Evolutionary conservation across 1,140 invertebrate species (phyloP), one percentile per base, ranked within the genome.

Genomic region (Chironomus tepperi): DNA sequence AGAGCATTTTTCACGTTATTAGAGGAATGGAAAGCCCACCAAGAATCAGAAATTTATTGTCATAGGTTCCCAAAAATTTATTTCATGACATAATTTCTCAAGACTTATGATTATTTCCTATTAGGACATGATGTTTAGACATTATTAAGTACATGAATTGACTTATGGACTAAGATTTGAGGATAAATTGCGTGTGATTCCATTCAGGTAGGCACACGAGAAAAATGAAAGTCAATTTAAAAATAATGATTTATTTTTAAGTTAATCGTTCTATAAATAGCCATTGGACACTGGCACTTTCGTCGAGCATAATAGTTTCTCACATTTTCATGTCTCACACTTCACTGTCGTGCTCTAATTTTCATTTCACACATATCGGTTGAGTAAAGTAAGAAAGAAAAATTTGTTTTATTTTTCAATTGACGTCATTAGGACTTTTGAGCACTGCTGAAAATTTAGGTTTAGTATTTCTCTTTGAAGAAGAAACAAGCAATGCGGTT

Each of bases 161-260:
- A 34, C 24, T 47, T 15, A 57, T 10, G 3, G 5, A 57, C 12
- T 57, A 12, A 5, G 47, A 34, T 34, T 57, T 57, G 43, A 47
- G 10, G 6, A 43, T 7, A 43, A 47, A 47, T 47, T 57, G 12
- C 15, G 10, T 34, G 24, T 34, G 24, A 34, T 34, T 34, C 24
- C 24, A 34, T 34, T 34, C 47, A 57, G 47, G 47, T 57, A 12
- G 47, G 15, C 12, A 57, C n/a, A 15, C 12, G 15, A 12, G 12
- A 15, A 57, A 57, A 57, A 57, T 57, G 47, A 57, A 57, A 57
- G 47, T 57, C 47, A 57, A 57, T 57, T 57, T 57, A 57, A 57
- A 57, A 57, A 57, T 57, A 57, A 57, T 57, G n/a, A 57, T 57
- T 57, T 57, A 57, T 57, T 57, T 57, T 57, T 57, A 57, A 57